Conservation (phyloP, 2,888 invertebrate genomes). For the Idaea biselata region DNA sequence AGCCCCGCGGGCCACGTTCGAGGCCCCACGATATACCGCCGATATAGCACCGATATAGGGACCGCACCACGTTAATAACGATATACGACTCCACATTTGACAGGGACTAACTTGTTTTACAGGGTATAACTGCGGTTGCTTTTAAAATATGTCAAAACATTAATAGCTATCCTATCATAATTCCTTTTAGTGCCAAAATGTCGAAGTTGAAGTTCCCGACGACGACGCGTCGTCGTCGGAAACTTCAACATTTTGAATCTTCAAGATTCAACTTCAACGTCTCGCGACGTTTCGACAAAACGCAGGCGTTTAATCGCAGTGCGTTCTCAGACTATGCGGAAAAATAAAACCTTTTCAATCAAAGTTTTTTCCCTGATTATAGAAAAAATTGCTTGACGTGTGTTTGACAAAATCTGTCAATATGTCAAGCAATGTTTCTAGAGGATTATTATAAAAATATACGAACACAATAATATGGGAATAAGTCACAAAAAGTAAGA, state of each 20-base stretch:
- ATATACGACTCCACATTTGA: neutral
- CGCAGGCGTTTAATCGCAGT: too few relatives aligned
- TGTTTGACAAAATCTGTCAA: neutral
- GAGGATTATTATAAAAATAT: neutral
- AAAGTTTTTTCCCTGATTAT: neutral
- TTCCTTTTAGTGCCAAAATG: too few relatives aligned
- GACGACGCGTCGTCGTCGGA: too few relatives aligned
- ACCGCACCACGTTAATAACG: neutral
- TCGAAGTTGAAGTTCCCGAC: too few relatives aligned
- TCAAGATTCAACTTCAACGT: too few relatives aligned
- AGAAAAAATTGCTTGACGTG: neutral
- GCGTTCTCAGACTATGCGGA: neutral
- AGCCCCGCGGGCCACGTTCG: slow-evolving; percentile 18
- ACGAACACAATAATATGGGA: slow-evolving; percentile 41
- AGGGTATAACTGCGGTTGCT: too few relatives aligned
- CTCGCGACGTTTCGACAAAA: too few relatives aligned
- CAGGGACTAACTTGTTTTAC: neutral
- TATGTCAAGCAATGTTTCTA: neutral
- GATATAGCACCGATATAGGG: neutral
- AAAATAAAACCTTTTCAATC: neutral
- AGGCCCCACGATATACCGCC: slow-evolving; percentile 24
- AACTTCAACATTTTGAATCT: too few relatives aligned
- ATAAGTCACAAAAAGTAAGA: slow-evolving; percentile 44
- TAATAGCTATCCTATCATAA: too few relatives aligned
- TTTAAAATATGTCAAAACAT: too few relatives aligned